Percentiles rank a stretch among this genome's conserved stretches.
Conservation (phyloP, 2,113 vertebrate species). For the Drymodes brunneopygia region DNA sequence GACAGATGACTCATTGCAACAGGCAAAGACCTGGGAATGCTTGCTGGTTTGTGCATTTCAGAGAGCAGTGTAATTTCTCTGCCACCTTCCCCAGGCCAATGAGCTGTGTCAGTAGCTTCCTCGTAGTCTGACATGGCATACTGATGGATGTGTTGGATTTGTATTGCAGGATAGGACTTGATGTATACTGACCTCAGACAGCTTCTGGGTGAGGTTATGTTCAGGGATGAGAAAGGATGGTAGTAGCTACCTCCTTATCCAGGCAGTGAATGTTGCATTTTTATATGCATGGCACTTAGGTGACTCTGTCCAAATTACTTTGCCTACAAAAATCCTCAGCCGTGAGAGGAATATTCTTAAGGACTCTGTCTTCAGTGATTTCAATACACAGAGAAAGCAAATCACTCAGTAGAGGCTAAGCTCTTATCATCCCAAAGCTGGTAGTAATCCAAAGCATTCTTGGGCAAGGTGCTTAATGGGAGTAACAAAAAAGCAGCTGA, state of each 20-base stretch:
- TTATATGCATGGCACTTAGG: neutral
- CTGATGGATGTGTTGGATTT: neutral
- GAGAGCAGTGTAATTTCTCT: neutral
- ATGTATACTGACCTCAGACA: neutral
- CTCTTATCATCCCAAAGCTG: neutral
- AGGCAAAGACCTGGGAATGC: neutral
- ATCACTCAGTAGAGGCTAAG: neutral
- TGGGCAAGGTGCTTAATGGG: neutral
- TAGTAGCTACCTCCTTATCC: neutral
- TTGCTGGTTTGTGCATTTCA: neutral
- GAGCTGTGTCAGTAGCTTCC: neutral
- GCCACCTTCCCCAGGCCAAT: neutral
- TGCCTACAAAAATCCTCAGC: neutral
- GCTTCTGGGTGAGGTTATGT: neutral
- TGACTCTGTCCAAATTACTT: neutral
- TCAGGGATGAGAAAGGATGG: neutral
- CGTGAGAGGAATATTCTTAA: neutral
- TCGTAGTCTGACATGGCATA: neutral
- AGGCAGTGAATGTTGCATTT: neutral
- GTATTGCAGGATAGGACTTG: neutral
- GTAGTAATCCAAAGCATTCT: neutral
- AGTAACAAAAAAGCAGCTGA: conserved; percentile 14
- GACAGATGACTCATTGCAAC: neutral
- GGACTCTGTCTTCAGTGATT: neutral
- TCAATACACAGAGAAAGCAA: neutral